phyloP scores from a whole-genome alignment of 30 jellyfish, hydroid and myxozoan genomes.

The Haliclystus octoradiatus region DNA sequence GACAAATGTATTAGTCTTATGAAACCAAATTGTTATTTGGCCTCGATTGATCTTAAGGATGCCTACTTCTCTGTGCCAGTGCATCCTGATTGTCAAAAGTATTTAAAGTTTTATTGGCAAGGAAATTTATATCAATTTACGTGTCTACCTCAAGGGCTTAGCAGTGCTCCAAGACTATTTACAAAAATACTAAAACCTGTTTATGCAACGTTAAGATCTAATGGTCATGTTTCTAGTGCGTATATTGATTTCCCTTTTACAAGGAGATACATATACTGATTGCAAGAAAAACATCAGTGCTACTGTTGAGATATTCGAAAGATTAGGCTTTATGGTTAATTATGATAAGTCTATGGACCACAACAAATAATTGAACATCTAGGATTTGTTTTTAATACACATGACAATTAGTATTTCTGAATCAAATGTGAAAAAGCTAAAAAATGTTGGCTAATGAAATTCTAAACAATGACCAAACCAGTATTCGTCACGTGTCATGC shows the following conservation, averaged over 20 bases:
- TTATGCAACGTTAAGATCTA: constrained; percentile 5
- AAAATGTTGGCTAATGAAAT: background rate
- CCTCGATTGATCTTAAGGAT: constrained; percentile 10
- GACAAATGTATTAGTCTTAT: background rate
- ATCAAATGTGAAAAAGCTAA: background rate
- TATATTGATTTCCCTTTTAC: background rate
- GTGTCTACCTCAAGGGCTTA: constrained; percentile 14
- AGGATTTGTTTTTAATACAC: constrained; percentile 8
- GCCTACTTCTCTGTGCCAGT: constrained; percentile 7
- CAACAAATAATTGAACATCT: constrained; percentile 4
- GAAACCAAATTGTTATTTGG: background rate
- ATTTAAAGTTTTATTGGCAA: constrained; percentile 1
- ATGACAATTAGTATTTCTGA: constrained; percentile 6
- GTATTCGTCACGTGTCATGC: constrained; percentile 8
- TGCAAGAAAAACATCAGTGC: background rate
- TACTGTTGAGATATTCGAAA: background rate
- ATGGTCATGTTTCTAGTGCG: constrained; percentile 2
- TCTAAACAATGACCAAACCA: background rate
- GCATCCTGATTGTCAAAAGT: background rate
- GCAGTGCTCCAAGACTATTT: constrained; percentile 14
- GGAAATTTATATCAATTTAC: constrained; percentile 2
- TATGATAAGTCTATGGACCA: constrained; percentile 7
- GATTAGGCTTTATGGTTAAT: constrained; percentile 12
- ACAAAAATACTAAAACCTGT: constrained; percentile 14
- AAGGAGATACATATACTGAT: background rate